These are phyloP conservation scores for Psittacara wagleri DNA, from an alignment of 2,113 vertebrate species.

Conservation along the genomic window DNA sequence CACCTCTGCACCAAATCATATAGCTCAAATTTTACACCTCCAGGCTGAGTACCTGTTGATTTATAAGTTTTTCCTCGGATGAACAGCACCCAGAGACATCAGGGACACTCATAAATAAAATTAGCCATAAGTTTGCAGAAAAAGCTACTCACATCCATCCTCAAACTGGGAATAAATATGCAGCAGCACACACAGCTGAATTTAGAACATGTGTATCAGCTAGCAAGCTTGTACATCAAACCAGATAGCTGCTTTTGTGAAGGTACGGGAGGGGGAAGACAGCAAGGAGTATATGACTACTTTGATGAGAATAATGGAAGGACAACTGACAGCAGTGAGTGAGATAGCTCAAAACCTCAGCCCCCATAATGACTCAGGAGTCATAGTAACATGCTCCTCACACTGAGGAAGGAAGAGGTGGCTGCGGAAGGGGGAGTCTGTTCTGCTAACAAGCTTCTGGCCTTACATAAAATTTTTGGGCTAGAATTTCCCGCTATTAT, in stretches of 20 bases:
- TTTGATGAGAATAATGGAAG: not conserved
- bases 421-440: not conserved
- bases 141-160: not conserved
- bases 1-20: not conserved
- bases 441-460: not conserved
- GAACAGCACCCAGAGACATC: not conserved
- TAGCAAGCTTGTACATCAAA: not conserved
- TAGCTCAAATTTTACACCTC: not conserved
- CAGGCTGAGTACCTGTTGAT: not conserved
- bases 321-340: not conserved
- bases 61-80: not conserved
- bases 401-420: not conserved
- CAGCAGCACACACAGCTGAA: not conserved
- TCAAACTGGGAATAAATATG: not conserved
- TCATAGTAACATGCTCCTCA: not conserved
- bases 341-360: not conserved
- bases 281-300: not conserved
- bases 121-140: not conserved
- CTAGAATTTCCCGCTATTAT: not conserved
- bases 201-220: not conserved
- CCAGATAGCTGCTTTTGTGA: not conserved
- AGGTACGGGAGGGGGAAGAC: not conserved
- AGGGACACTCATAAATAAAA: not conserved
- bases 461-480: not conserved
- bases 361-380: not conserved